A percentile compares a stretch with the other conserved stretches of the same genome.
Conservation (phyloP, 2,888 invertebrate species). For the Xylophagus ater region DNA sequence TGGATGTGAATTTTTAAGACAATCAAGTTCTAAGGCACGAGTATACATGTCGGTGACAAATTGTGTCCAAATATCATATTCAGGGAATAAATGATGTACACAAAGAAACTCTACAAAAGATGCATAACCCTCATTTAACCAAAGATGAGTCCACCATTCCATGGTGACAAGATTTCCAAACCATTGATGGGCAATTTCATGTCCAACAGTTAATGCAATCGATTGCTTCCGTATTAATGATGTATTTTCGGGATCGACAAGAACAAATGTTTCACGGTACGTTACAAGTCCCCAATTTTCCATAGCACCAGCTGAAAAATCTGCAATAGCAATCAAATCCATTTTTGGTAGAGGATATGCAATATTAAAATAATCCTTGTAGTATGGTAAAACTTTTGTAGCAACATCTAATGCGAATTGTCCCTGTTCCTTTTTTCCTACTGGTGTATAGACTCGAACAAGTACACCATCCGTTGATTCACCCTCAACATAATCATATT, state of each 20-base stretch:
- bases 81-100: constrained; percentile 84
- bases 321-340: constrained; percentile 91
- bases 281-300: constrained; percentile 96
- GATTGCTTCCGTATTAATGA: constrained; percentile 73
- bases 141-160: constrained; percentile 97
- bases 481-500: constrained; percentile 86
- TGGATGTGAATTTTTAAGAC: constrained; percentile 85
- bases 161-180: constrained; percentile 96
- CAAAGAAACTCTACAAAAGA: constrained; percentile 93
- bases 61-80: constrained; percentile 95
- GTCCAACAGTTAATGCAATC: constrained; percentile 80
- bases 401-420: constrained; percentile 85
- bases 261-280: constrained; percentile 81
- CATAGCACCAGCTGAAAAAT: constrained; percentile 94
- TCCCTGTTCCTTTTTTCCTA: constrained; percentile 86
- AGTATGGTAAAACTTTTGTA: constrained; percentile 84
- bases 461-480: constrained; percentile 70
- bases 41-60: constrained; percentile 85
- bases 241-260: constrained; percentile 84
- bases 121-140: constrained; percentile 95
- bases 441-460: constrained; percentile 75
- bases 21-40: constrained; percentile 75
- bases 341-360: constrained; percentile 93
- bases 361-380: constrained; percentile 88
- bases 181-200: constrained; percentile 97